A percentile compares a stretch with the other conserved stretches of the same genome.
phyloP scores from a whole-genome alignment of 2,113 vertebrate genomes.

The Petromus typicus region DNA sequence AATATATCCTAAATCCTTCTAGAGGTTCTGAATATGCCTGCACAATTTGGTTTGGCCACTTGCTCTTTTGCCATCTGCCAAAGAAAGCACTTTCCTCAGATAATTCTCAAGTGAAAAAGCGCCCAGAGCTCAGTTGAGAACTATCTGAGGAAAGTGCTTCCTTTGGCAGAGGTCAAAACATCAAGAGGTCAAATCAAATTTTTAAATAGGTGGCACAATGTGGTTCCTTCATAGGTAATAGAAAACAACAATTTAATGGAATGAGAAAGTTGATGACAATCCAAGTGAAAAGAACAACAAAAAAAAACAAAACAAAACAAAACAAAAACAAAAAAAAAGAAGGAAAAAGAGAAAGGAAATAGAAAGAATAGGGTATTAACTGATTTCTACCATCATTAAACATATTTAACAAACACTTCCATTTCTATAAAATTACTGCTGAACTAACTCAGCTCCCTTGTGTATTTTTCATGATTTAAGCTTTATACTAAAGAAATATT shows the following conservation, averaged over 20 bases:
- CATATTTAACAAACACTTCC: constrained; percentile 53
- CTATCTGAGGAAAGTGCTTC: not conserved
- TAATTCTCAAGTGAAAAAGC: not conserved
- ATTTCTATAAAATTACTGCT: constrained; percentile 56
- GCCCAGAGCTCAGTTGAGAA: not conserved
- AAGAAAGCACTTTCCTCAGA: not conserved
- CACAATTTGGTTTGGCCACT: not conserved
- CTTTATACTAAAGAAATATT: constrained; percentile 48
- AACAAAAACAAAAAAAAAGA: not conserved
- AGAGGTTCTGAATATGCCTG: not conserved
- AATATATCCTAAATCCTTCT: not conserved
- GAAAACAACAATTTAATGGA: constrained; percentile 24
- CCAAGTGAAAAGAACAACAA: constrained; percentile 47
- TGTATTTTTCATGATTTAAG: constrained; percentile 58
- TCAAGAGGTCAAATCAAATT: not conserved
- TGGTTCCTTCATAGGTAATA: constrained; percentile 44
- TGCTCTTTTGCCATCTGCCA: not conserved
- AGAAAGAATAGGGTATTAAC: not conserved
- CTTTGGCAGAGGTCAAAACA: not conserved
- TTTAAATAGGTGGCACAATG: constrained; percentile 16
- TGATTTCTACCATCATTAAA: constrained; percentile 43
- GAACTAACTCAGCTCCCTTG: constrained; percentile 3
- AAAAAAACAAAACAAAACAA: not conserved
- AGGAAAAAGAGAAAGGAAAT: not conserved
- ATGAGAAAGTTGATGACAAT: constrained; percentile 51